phyloP scores from a whole-genome alignment of 1,140 invertebrate genomes.

The Hypsibius dujardini region DNA sequence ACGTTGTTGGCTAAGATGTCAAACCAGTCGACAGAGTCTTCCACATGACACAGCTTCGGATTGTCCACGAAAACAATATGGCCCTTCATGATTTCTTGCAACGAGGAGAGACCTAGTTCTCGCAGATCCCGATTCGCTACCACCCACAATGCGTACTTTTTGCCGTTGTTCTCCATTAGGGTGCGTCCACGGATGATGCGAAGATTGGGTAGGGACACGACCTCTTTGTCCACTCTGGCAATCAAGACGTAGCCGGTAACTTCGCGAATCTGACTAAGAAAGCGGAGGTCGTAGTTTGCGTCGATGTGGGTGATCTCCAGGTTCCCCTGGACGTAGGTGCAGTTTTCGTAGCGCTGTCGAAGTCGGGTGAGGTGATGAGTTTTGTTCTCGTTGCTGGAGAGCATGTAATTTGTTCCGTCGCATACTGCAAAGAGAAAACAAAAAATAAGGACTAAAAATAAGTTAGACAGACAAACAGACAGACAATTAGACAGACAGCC shows the following conservation, averaged over 20 bases:
- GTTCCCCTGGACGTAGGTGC: slow-evolving; percentile 92
- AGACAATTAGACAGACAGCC: too few relatives aligned
- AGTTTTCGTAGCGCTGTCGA: slow-evolving; percentile 79
- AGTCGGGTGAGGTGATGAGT: slow-evolving; percentile 80
- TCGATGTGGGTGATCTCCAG: slow-evolving; percentile 83
- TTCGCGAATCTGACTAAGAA: slow-evolving; percentile 76
- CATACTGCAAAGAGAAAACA: too few relatives aligned
- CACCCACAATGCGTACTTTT: not conserved
- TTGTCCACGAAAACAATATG: slow-evolving; percentile 48
- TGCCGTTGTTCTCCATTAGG: slow-evolving; percentile 56
- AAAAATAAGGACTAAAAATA: too few relatives aligned
- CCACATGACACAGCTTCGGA: slow-evolving; percentile 84
- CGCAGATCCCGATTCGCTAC: not conserved
- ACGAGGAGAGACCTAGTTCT: not conserved
- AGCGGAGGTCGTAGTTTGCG: slow-evolving; percentile 51
- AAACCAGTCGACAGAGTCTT: slow-evolving; percentile 70
- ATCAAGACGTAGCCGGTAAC: slow-evolving; percentile 93
- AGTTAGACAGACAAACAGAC: too few relatives aligned
- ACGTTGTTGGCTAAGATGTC: slow-evolving; percentile 56
- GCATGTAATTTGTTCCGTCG: too few relatives aligned
- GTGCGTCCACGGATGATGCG: slow-evolving; percentile 85
- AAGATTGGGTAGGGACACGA: slow-evolving; percentile 65
- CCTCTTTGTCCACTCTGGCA: slow-evolving; percentile 66
- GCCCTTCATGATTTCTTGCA: not conserved
- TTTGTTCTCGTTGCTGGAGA: slow-evolving; percentile 38